Conservation (phyloP, 2,888 invertebrate genomes). For the Odontocerum albicorne region DNA sequence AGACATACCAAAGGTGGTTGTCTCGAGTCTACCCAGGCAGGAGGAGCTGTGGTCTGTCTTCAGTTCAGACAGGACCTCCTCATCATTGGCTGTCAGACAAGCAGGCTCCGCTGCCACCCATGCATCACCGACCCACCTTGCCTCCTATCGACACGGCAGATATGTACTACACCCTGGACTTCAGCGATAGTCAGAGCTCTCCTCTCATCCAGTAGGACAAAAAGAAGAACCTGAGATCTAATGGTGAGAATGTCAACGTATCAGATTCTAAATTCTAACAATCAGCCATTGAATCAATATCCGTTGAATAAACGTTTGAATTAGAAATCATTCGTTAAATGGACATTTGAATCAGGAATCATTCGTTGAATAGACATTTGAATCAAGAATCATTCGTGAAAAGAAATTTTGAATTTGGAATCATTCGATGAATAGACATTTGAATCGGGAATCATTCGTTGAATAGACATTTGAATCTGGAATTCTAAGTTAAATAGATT, state of each 20-base stretch:
- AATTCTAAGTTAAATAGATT: too few species aligned
- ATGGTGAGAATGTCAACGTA: neutral
- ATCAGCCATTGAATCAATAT: too few species aligned
- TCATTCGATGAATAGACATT: too few species aligned
- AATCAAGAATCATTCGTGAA: too few species aligned
- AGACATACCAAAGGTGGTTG: constrained; percentile 69
- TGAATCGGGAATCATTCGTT: too few species aligned
- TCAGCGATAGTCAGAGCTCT: constrained; percentile 75
- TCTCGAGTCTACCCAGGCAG: constrained; percentile 57
- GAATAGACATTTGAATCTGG: too few species aligned
- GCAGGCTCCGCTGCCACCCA: constrained; percentile 41
- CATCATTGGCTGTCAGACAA: constrained; percentile 66
- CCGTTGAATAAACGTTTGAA: too few species aligned
- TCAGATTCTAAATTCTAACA: constrained; percentile 3
- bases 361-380: too few species aligned
- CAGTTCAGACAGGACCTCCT: constrained; percentile 45
- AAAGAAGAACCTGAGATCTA: too few species aligned
- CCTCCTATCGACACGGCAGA: constrained; percentile 68
- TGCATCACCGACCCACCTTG: constrained; percentile 49
- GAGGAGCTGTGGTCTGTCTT: constrained; percentile 44
- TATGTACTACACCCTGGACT: constrained; percentile 78
- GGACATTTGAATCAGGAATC: too few species aligned
- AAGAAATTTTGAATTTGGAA: too few species aligned
- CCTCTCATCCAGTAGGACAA: constrained; percentile 70
- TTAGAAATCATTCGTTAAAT: too few species aligned